phyloP scores from a whole-genome alignment of 2,113 vertebrate genomes.

The Trematocara variabile region DNA sequence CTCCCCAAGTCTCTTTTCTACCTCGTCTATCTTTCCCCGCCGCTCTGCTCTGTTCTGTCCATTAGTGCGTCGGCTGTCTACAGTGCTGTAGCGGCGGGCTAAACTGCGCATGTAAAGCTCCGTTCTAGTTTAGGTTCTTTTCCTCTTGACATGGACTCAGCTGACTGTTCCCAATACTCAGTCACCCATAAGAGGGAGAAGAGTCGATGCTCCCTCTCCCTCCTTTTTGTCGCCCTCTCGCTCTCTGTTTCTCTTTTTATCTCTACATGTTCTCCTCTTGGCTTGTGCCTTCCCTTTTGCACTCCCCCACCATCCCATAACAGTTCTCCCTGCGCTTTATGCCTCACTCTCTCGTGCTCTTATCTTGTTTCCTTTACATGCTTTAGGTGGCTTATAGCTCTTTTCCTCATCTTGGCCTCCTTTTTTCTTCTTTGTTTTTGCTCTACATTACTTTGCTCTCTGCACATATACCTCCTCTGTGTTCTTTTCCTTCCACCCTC shows the following conservation, averaged over 20 bases:
- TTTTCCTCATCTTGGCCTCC: conserved; percentile 1
- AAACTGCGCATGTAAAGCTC: conserved; percentile 31
- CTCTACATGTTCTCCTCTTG: conserved; percentile 33
- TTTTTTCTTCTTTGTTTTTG: not conserved
- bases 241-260: conserved; percentile 28
- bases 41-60: conserved; percentile 17
- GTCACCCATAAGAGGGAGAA: conserved; percentile 44
- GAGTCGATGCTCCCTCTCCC: not conserved
- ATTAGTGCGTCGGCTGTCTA: conserved; percentile 14
- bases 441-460: conserved; percentile 7
- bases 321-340: conserved; percentile 16
- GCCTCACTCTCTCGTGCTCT: conserved; percentile 3
- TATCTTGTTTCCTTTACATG: conserved; percentile 23
- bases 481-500: not conserved
- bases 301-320: not conserved
- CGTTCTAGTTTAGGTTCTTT: conserved; percentile 30
- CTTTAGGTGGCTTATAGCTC: conserved; percentile 10
- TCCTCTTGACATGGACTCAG: conserved; percentile 45
- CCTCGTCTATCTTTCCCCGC: not conserved
- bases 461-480: not conserved
- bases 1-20: not conserved
- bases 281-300: not conserved
- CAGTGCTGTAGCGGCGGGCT: not conserved
- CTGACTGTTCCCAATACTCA: conserved; percentile 60
- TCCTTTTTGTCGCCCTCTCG: not conserved